Conservation (phyloP, 2,113 vertebrate genomes). For the Dipodomys merriami region DNA sequence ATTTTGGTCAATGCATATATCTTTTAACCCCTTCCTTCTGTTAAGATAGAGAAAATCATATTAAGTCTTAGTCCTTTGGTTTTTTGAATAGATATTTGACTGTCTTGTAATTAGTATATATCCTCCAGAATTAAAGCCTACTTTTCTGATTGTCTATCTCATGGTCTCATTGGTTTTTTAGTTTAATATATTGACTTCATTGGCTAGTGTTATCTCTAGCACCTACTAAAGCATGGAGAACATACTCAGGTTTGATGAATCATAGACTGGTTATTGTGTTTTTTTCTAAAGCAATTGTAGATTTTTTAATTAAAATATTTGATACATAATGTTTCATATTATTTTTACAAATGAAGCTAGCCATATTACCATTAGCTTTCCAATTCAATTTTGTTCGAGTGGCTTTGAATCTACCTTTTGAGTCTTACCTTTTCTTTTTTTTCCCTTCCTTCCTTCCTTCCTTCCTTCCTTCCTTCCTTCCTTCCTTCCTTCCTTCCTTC, state of each 20-base stretch:
- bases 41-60: too few relatives aligned
- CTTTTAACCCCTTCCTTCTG: too few relatives aligned
- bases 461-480: too few relatives aligned
- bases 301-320: neutral
- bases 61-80: too few relatives aligned
- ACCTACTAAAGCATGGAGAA: neutral
- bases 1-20: too few relatives aligned
- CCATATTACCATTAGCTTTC: neutral
- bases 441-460: too few relatives aligned
- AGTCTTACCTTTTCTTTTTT: neutral
- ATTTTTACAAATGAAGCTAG: conserved; percentile 51
- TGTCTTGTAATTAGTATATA: neutral
- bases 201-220: neutral
- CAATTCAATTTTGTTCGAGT: neutral
- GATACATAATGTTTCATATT: neutral
- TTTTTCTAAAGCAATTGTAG: neutral
- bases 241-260: neutral
- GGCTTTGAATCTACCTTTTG: neutral
- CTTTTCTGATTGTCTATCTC: neutral
- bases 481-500: too few relatives aligned
- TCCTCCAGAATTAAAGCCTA: neutral
- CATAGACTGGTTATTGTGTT: neutral
- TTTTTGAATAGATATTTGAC: too few relatives aligned
- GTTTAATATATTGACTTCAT: neutral
- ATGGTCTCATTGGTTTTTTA: neutral